A percentile compares a stretch with the other conserved stretches of the same genome.
phyloP scores from a whole-genome alignment of 2,113 vertebrate genomes.

The Cercocebus atys region DNA sequence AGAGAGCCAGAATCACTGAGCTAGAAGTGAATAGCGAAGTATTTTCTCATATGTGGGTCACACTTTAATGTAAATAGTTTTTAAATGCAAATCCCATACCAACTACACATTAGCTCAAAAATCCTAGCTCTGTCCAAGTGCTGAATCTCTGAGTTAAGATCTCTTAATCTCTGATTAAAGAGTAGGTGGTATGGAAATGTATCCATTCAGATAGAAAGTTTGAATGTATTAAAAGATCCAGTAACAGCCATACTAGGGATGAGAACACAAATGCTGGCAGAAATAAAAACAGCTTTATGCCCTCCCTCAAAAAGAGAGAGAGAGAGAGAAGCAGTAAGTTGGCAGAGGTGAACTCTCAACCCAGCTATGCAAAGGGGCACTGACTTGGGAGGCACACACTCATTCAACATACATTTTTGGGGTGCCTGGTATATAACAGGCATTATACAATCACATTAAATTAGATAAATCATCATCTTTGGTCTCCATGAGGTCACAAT shows the following conservation, averaged over 20 bases:
- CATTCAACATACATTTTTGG: background rate
- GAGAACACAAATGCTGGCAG: conserved; percentile 12
- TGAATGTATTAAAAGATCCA: background rate
- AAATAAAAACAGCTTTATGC: background rate
- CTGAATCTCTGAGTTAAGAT: conserved; percentile 56
- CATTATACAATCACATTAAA: background rate
- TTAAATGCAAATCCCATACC: conserved; percentile 51
- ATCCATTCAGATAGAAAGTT: background rate
- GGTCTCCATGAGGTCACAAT: background rate
- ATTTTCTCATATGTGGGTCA: conserved; percentile 54
- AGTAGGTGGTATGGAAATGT: conserved; percentile 48
- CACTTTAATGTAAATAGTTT: conserved; percentile 62
- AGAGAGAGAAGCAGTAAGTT: background rate
- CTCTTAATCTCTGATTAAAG: conserved; percentile 48
- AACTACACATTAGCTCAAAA: background rate
- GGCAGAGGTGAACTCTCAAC: background rate
- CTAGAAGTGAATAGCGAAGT: background rate
- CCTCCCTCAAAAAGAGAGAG: background rate
- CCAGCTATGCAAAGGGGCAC: background rate
- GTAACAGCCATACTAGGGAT: background rate
- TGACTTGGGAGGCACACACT: background rate
- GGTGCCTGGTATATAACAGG: background rate
- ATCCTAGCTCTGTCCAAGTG: conserved; percentile 59
- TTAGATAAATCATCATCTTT: background rate
- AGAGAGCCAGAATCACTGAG: conserved; percentile 37